Conservation (phyloP, 2,797 vertebrate genomes). For the Helicolenus hilgendorfi region DNA sequence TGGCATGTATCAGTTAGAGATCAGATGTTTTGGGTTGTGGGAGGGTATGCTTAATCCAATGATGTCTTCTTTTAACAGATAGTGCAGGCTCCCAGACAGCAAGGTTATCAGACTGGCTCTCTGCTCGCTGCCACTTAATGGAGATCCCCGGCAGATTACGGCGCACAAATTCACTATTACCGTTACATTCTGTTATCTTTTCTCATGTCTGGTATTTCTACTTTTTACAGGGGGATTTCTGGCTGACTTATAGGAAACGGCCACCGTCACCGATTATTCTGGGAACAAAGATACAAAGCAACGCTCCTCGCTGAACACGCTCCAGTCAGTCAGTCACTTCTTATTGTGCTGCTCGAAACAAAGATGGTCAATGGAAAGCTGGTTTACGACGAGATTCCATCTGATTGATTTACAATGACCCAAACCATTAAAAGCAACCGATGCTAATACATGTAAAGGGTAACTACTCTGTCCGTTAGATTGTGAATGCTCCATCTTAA, state of each 20-base stretch:
- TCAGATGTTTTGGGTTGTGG: constrained; percentile 90
- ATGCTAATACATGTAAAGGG: constrained; percentile 73
- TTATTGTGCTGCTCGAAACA: constrained; percentile 30
- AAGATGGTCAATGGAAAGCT: constrained; percentile 75
- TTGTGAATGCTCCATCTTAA: constrained; percentile 35
- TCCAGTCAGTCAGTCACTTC: constrained; percentile 57
- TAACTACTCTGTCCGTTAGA: constrained; percentile 28
- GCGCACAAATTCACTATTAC: constrained; percentile 77
- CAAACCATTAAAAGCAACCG: constrained; percentile 64
- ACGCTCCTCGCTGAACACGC: constrained; percentile 2
- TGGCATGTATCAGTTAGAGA: constrained; percentile 89
- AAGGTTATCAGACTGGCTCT: constrained; percentile 86
- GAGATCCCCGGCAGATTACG: constrained; percentile 75
- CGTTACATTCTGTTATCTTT: constrained; percentile 61
- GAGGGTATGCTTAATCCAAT: constrained; percentile 92
- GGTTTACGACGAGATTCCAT: constrained; percentile 72
- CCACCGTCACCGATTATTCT: constrained; percentile 45
- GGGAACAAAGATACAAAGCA: constrained; percentile 57
- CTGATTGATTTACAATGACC: constrained; percentile 70
- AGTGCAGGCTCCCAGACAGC: constrained; percentile 89
- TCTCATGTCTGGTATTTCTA: constrained; percentile 65
- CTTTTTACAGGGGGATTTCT: constrained; percentile 54
- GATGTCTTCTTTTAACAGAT: constrained; percentile 88
- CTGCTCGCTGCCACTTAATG: constrained; percentile 80
- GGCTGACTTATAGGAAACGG: constrained; percentile 56